Evolutionary conservation across 2,888 invertebrate species (phyloP), one percentile per base, ranked within the genome.

Genomic region (Drosophila tanythrix): DNA sequence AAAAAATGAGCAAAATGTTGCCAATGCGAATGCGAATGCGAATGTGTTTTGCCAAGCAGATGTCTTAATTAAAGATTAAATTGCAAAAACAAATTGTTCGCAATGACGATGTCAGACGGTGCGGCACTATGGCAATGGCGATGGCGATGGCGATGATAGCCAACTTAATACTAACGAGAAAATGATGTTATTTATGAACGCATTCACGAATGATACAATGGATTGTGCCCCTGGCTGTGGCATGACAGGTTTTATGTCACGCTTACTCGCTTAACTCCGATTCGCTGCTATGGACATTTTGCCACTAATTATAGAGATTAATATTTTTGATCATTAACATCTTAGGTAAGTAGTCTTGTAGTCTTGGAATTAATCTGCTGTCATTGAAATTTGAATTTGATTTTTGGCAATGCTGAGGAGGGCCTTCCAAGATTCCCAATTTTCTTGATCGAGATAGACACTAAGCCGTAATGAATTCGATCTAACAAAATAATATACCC

Each of bases 1-100:
- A 10, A 6, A 46, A 27, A 52, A 60, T 52, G 52, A 61, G 31
- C 21, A 48, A 50, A 74, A 57, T 73, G 66, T 35, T 52, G 40
- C 13, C n/a, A 58, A 61, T 51, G 38, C 29, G 6, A 29, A 29
- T 31, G 31, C 8, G 31, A 31, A 31, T 52, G 40, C 13, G 29
- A 58, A 61, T 51, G 40, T 53, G 31, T 27, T 64, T 65, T 50
- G 43, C 48, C 50, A 46, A 61, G 27, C 52, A 51, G 70, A 65
- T 63, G 53, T 58, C 71, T 81, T 72, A 82, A 82, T 82, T 82
- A 84, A 74, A 69, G 74, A 69, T 71, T 64, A 70, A 76, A 72
- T 79, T 76, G 79, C 61, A 46, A 68, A 61, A 59, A 63, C 55
- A 84, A 74, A 72, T 76, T 68, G 69, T 55, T 66, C 63, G 62